Conservation (phyloP, 2,113 vertebrate genomes). For the Athene cunicularia region DNA sequence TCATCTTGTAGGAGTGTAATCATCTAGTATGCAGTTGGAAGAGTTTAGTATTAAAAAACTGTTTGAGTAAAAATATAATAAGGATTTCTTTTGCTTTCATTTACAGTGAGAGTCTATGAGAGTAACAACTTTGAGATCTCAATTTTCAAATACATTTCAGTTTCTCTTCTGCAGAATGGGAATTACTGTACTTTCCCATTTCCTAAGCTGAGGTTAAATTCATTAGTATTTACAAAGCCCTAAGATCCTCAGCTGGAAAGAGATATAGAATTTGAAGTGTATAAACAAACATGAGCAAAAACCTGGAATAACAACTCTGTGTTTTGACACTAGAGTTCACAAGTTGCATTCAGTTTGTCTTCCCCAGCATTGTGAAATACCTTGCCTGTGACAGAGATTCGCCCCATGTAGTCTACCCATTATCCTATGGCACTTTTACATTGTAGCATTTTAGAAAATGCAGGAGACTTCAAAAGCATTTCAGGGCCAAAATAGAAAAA, state of each 20-base stretch:
- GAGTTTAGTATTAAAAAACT: not conserved
- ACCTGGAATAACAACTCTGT: not conserved
- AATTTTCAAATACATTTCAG: not conserved
- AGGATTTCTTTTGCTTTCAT: not conserved
- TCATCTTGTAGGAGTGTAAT: not conserved
- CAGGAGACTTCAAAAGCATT: not conserved
- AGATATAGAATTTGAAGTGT: not conserved
- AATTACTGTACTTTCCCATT: constrained; percentile 29
- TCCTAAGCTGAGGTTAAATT: not conserved
- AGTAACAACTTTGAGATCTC: not conserved
- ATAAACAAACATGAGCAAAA: not conserved
- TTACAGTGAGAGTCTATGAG: rapidly evolving
- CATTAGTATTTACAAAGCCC: not conserved
- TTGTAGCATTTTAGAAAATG: not conserved
- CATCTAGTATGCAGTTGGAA: not conserved
- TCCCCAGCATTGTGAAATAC: not conserved
- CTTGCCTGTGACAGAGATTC: not conserved
- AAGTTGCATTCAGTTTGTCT: not conserved
- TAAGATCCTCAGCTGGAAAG: not conserved
- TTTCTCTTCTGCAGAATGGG: constrained; percentile 35
- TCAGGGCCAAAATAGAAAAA: not conserved
- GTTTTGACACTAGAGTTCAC: not conserved
- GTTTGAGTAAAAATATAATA: not conserved
- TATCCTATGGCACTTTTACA: not conserved
- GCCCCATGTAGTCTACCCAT: not conserved